Base-by-base conservation (phyloP, 2,113 vertebrate genomes). In the Alethe diademata region DNA sequence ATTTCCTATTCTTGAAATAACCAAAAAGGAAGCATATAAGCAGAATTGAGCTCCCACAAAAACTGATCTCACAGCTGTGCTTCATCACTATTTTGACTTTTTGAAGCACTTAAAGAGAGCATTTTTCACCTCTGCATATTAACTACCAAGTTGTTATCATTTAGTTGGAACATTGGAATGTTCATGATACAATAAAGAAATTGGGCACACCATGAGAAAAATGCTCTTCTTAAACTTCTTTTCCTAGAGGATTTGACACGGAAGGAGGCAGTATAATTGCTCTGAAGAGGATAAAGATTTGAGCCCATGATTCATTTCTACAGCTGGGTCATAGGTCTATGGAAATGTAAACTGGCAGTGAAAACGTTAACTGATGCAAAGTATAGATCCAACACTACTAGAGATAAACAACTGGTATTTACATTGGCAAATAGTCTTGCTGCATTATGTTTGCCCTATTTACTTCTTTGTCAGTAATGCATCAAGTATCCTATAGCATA, bases 401-500 rank as follows among this genome's bases (percentile, higher is more conserved):
- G 61, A 94, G 72, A 96, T 95, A 97, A 97, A 96, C 51, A 96
- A 93, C 1, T 95, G 62, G 64, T 97, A 94, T 96, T 96, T 97
- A 95, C 64, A 66, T 94, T 97, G 93, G 56, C 67, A 96, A 93
- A 93, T 93, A 90, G 79, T 96, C 89, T 61, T 89, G 73, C 95
- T 94, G 79, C 76, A 80, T 96, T 96, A 96, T 85, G 69, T 97
- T 97, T 96, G 64, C 84, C 83, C 60, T 98, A 97, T 97, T 97
- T 98, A 96, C 86, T 97, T 97, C 91, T 97, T 96, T 92, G 78
- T 82, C 96, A 96, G 86, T 88, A 96, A 97, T 93, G 94, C 93
- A 95, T 97, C 96, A 97, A 95, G 96, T 97, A 94, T 93, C 92
- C 92, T 96, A 72, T 93, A 97, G 90, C 90, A 81, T 97, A 98